Percentiles rank a stretch among this genome's conserved stretches.
These are phyloP conservation scores for Eurystomus gularis DNA, from an alignment of 2,113 vertebrate genomes.

Conservation along the genomic window DNA sequence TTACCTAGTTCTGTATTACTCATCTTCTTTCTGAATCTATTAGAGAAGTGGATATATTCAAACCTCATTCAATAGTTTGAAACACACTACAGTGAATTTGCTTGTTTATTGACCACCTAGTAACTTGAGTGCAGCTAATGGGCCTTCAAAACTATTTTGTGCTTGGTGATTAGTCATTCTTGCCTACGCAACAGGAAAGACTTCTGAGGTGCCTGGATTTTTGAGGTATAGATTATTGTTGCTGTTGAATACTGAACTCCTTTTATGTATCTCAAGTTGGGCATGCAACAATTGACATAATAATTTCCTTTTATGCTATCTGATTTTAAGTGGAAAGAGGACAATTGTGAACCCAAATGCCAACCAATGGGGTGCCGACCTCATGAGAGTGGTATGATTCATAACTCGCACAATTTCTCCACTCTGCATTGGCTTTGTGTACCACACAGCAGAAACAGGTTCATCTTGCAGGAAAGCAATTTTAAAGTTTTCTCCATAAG, in stretches of 20 bases:
- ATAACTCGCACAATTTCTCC: neutral
- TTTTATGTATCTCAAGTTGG: neutral
- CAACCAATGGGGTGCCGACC: neutral
- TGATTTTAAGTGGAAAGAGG: neutral
- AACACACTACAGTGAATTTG: neutral
- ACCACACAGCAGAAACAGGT: neutral
- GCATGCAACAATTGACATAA: neutral
- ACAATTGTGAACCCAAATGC: slow-evolving; percentile 10
- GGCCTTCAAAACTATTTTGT: neutral
- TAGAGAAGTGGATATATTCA: neutral
- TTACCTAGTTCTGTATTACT: neutral
- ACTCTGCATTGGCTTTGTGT: neutral
- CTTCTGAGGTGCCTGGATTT: neutral
- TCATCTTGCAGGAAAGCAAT: slow-evolving; percentile 31
- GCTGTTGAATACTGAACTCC: neutral
- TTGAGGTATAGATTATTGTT: neutral
- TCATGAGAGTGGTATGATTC: neutral
- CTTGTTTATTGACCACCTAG: neutral
- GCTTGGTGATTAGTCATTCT: neutral
- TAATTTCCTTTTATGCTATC: neutral
- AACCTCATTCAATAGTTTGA: neutral
- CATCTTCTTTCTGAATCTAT: neutral
- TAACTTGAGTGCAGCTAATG: neutral
- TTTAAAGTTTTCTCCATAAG: slow-evolving; percentile 35
- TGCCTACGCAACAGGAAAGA: neutral